Percentiles rank a stretch among this genome's conserved stretches.
Evolutionary conservation across 2,888 invertebrate genomes (phyloP).

Genomic region (Dermolepida albohirtum): DNA sequence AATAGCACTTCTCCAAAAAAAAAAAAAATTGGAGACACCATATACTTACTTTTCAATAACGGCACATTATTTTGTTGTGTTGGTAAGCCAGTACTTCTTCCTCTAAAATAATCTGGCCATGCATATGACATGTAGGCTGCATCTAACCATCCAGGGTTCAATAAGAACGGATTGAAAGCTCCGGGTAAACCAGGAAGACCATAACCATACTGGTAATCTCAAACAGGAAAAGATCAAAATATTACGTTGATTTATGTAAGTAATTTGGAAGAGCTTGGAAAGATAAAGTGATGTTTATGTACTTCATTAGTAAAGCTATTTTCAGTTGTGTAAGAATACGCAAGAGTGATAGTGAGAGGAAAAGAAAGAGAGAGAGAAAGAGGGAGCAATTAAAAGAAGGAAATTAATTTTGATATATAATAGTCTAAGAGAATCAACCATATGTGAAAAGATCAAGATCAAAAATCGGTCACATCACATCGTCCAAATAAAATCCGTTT

Average conservation of each 20-base stretch:
- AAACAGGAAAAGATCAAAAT: conserved; percentile 54
- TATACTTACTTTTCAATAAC: conserved; percentile 68
- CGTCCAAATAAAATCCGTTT: conserved; percentile 39
- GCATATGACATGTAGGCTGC: conserved; percentile 84
- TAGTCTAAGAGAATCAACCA: conserved; percentile 13
- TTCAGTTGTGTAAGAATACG: conserved; percentile 5
- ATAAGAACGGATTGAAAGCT: conserved; percentile 81
- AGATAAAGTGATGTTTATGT: too few species aligned
- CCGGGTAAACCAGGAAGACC: conserved; percentile 72
- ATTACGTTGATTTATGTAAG: too few species aligned
- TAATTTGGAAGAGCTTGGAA: too few species aligned
- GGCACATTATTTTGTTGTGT: conserved; percentile 59
- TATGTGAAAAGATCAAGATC: conserved; percentile 33
- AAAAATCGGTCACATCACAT: conserved; percentile 34
- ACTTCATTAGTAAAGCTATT: not conserved
- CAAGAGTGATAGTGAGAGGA: not conserved
- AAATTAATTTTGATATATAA: conserved; percentile 27
- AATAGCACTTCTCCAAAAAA: too few species aligned
- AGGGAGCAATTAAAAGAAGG: conserved; percentile 18
- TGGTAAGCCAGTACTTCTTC: conserved; percentile 62
- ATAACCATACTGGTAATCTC: conserved; percentile 85
- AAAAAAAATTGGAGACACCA: not conserved
- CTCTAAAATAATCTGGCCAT: conserved; percentile 77
- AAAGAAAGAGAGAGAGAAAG: not conserved
- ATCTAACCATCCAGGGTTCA: conserved; percentile 88